Evolutionary conservation across 2,797 vertebrate genomes (phyloP), one percentile per base, ranked within the genome.

Genomic region (Artibeus lituratus): DNA sequence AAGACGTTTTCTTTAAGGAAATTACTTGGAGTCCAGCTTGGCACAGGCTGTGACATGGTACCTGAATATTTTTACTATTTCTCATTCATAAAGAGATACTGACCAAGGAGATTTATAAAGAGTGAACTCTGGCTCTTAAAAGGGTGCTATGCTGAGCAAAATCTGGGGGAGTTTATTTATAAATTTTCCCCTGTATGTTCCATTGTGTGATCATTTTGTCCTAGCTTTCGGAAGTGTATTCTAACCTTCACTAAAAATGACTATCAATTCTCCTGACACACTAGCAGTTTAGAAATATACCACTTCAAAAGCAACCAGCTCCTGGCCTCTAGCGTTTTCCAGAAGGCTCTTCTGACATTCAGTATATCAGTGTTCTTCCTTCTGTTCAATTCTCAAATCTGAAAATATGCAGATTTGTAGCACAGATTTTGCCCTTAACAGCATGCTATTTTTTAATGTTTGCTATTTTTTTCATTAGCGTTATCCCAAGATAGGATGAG

Each of bases 361-460:
- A 1, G 2, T 85, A 9, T 47, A 74, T 69, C 35, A 81, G 24
- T 89, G 18, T 39, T 73, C 49, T 85, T 88, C 16, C 21, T 15
- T 94, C 24, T 73, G n/a, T 82, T 90, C 67, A 83, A 49, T 82
- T 93, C 42, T 96, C 37, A 91, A 55, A 67, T 77, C 37, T 21
- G 87, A 82, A 85, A 86, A 90, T 94, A 89, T 67, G n/a, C 72
- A 92, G 47, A 95, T 93, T 90, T 78, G 59, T 82, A 91, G 39
- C 44, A 39, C 16, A 80, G 16, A 62, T 51, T 35, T 62, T 77
- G 11, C 42, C 2, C 14, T 78, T 65, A 84, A 35, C 81, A 51
- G 21, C 39, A 53, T 70, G 15, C 5, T 69, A 37, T 53, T 84
- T 88, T 77, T 35, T 69, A 89, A 73, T 83, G 49, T 88, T 85